phyloP scores from a whole-genome alignment of 2,888 invertebrate genomes.

The Nomada fabriciana region DNA sequence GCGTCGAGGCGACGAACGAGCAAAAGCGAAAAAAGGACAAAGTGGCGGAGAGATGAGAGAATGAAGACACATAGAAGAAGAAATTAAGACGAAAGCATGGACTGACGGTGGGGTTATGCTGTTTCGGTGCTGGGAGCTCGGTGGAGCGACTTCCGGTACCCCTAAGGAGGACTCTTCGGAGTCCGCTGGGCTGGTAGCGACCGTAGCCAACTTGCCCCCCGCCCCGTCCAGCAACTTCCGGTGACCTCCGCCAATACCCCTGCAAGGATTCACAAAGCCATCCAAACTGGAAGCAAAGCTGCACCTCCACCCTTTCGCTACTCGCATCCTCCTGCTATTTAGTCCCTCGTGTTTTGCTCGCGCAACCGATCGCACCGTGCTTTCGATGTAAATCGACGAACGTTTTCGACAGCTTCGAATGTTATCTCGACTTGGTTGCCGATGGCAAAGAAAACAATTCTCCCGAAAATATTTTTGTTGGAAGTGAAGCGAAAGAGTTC shows the following conservation, averaged over 20 bases:
- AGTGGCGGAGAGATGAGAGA: constrained; percentile 4
- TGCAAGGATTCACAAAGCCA: constrained; percentile 83
- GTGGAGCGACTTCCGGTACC: constrained; percentile 80
- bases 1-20: background rate
- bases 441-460: background rate
- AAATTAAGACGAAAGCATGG: constrained; percentile 77
- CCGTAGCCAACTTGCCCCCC: constrained; percentile 86
- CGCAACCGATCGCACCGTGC: no score
- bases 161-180: constrained; percentile 84
- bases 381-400: no score
- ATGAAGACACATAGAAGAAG: constrained; percentile 20
- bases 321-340: constrained; percentile 6
- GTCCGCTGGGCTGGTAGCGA: constrained; percentile 86
- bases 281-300: constrained; percentile 74
- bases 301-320: constrained; percentile 33
- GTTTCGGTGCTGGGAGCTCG: constrained; percentile 84
- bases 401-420: background rate
- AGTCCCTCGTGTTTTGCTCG: background rate
- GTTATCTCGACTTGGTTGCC: background rate
- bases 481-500: background rate
- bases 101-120: constrained; percentile 87
- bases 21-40: constrained; percentile 2
- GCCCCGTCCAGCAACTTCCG: constrained; percentile 85
- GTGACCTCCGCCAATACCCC: constrained; percentile 85
- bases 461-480: background rate